These are phyloP conservation scores for Lasioglossum baleicum DNA, from an alignment of 1,140 invertebrate genomes.

Conservation along the genomic window DNA sequence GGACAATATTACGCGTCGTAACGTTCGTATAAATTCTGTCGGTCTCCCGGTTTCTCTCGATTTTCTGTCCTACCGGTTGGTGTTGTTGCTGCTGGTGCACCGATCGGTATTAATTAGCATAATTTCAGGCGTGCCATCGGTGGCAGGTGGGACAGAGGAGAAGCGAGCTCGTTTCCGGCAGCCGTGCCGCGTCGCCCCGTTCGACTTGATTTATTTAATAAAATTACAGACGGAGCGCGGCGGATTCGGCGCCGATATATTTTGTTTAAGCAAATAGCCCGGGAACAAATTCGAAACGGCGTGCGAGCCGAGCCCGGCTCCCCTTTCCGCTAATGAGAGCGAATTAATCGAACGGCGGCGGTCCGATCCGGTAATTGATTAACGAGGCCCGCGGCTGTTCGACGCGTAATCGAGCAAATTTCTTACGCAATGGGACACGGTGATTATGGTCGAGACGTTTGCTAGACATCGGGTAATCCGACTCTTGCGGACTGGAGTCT, in stretches of 20 bases:
- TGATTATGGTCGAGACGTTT: no score
- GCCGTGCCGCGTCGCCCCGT: conserved; percentile 17
- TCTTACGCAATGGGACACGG: not conserved
- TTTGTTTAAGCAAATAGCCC: conserved; percentile 27
- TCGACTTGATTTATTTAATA: conserved; percentile 49
- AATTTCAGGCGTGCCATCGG: conserved; percentile 36
- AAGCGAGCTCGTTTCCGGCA: conserved; percentile 41
- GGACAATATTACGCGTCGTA: conserved; percentile 29
- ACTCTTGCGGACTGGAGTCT: no score
- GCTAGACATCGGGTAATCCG: no score
- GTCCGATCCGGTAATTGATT: conserved; percentile 10
- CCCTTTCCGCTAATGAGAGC: not conserved
- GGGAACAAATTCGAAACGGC: conserved; percentile 23
- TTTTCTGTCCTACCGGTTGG: not conserved
- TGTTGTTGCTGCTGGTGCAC: not conserved
- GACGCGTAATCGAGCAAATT: not conserved
- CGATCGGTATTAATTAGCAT: conserved; percentile 49
- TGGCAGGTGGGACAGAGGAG: conserved; percentile 38
- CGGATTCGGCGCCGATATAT: conserved; percentile 7
- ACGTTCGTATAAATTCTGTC: conserved; percentile 15
- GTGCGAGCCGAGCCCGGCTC: no score
- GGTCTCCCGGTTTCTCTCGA: no score
- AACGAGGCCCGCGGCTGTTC: no score
- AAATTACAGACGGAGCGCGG: conserved; percentile 35
- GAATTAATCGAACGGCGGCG: not conserved